Evolutionary conservation across 2,888 invertebrate genomes (phyloP), one percentile per base, ranked within the genome.

Genomic region (Calephelis perditalis): DNA sequence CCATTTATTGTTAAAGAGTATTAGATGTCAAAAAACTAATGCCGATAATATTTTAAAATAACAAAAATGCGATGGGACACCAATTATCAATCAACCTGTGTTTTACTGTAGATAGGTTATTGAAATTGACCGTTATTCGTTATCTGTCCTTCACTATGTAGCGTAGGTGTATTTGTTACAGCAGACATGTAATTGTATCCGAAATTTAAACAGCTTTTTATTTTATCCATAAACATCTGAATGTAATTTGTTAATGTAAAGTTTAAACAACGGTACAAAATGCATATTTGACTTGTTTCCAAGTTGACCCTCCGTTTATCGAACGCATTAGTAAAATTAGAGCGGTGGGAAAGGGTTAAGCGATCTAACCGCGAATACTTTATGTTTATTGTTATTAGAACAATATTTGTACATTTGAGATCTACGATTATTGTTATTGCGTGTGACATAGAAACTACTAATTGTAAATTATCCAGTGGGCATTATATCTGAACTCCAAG

Each of bases 321-420:
- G 77, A 79, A 74, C 79, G 81, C 86, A 86, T 88, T 88, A 87
- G 89, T 88, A 87, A 89, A 89, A 87, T 84, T 87, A 89, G 89
- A 90, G 86, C 82, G 85, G 86, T 90, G 90, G 88, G 90, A 89
- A 90, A 87, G 86, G 89, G 89, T 87, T 88, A 73, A 63, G 60
- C 62, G 66, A 66, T 68, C 68, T 68, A 70, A 70, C 75, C 71
- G 76, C 76, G 75, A 75, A 78, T 80, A 78, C 81, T 86, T 85
- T 81, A 86, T 81, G 78, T 84, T 88, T 87, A 90, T 90, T 87
- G 87, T 89, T 87, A 88, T 86, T 88, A 87, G 88, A 83, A 84
- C 82, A 90, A 90, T 89, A 89, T 90, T 89, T 88, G 86, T 88
- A 82, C 81, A 73, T 74, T 73, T 65, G 76, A 86, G 84, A 89